Evolutionary conservation across 1,140 invertebrate genomes (phyloP), one percentile per base, ranked within the genome.

Genomic region (Pararge aegeria): DNA sequence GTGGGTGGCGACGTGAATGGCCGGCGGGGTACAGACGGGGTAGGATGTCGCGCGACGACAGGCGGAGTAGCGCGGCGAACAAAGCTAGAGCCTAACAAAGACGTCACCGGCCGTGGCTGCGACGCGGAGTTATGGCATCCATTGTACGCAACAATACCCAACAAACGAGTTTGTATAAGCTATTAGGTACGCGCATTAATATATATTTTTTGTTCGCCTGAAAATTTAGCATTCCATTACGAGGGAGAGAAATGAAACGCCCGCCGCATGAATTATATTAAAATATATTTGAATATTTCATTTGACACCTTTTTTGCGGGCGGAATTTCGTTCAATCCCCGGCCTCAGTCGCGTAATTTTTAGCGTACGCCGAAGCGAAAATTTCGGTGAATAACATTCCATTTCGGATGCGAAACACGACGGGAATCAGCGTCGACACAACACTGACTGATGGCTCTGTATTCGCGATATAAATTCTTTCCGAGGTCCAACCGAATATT

Each of bases 281-380:
- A 87, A 89, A 89, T 89, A 89, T 85, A 89, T 89, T 89, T 89
- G 87, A 89, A 89, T 89, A 89, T 89, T 89, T 89, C 87, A 89
- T 89, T 89, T 89, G 87, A 89, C 84, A 87, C 87, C 84, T 89
- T 87, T 89, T 87, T 73, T 70, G 75, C 81, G 75, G 73, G 68
- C 73, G 83, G 78, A 82, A 86, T 87, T 87, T 84, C 74, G 83
- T 84, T 89, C 86, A 89, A 87, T 89, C 86, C 82, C 68, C 70
- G 68, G 68, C 66, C 65, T 70, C 75, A 63, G 71, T 70, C 68
- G 73, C 82, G 84, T 89, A 87, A 87, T 89, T 87, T 89, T 87
- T 86, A 77, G 77, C 82, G 80, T 82, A 83, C 74, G 79, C 75
- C 75, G 68, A 80, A 79, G 75, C 75, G 75, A 75, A 86, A 86